Conservation (phyloP, 2,888 invertebrate genomes). For the Tanypteryx hageni region DNA sequence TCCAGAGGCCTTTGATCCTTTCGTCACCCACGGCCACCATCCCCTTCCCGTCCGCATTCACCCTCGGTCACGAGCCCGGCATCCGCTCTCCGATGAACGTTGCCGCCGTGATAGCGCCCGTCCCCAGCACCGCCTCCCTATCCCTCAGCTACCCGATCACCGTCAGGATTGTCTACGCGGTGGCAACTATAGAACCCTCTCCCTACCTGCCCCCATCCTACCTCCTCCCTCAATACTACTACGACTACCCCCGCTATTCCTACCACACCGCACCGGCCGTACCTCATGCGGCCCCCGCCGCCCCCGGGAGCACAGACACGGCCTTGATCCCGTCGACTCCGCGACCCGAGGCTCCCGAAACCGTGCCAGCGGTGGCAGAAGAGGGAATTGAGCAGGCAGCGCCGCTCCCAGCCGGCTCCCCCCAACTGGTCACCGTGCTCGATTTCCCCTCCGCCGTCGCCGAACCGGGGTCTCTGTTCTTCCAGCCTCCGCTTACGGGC, state of each 20-base stretch:
- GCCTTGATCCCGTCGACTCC: not conserved
- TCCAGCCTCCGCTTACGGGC: conserved; percentile 66
- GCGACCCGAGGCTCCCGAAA: not conserved
- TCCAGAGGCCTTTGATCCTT: conserved; percentile 74
- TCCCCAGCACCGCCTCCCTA: conserved; percentile 69
- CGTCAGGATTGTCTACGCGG: conserved; percentile 74
- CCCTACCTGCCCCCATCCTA: conserved; percentile 67
- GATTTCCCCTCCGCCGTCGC: conserved; percentile 71
- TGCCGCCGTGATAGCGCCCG: conserved; percentile 75
- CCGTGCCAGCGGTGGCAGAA: conserved; percentile 23
- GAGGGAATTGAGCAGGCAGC: conserved; percentile 25
- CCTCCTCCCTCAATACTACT: conserved; percentile 52
- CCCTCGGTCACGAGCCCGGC: conserved; percentile 73
- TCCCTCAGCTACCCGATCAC: conserved; percentile 71
- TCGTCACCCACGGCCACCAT: conserved; percentile 73
- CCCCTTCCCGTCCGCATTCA: conserved; percentile 74
- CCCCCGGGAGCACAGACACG: not conserved
- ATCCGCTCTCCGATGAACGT: conserved; percentile 74
- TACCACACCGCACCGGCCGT: conserved; percentile 57
- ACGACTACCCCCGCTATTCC: conserved; percentile 44
- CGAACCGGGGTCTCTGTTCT: conserved; percentile 69
- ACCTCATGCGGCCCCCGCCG: conserved; percentile 24
- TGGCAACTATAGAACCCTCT: conserved; percentile 72
- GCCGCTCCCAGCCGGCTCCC: conserved; percentile 64
- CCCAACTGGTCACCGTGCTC: conserved; percentile 70